phyloP scores from a whole-genome alignment of 2,113 vertebrate species.

The Cyanistes caeruleus region DNA sequence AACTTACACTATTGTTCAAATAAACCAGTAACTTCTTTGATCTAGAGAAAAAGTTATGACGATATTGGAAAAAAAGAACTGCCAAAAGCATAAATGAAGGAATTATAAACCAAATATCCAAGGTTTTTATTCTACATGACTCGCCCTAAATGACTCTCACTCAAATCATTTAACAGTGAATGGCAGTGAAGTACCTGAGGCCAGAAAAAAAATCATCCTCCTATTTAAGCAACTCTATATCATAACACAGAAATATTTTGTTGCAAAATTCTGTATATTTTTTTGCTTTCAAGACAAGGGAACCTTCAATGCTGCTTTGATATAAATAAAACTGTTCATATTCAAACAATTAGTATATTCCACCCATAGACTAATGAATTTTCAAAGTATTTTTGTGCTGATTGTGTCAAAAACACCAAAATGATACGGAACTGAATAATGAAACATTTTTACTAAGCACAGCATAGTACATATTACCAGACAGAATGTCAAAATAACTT shows the following conservation, averaged over 20 bases:
- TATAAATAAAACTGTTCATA: not conserved
- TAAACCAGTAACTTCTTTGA: not conserved
- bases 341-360: not conserved
- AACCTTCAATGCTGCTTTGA: not conserved
- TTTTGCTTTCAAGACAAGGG: not conserved
- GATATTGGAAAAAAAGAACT: not conserved
- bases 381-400: not conserved
- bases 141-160: not conserved
- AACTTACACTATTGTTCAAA: not conserved
- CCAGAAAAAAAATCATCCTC: not conserved
- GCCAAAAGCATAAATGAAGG: not conserved
- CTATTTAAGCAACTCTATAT: not conserved
- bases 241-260: not conserved
- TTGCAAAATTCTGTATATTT: not conserved
- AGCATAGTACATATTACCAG: not conserved
- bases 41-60: not conserved
- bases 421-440: not conserved
- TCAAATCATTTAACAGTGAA: not conserved
- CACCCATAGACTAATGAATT: not conserved
- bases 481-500: not conserved
- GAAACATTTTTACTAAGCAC: not conserved
- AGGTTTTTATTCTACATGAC: not conserved
- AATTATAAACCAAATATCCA: not conserved
- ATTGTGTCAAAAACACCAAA: not conserved
- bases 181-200: not conserved